Evolutionary conservation across 2,113 vertebrate genomes (phyloP).

Genomic region (Ceyx margarethae): DNA sequence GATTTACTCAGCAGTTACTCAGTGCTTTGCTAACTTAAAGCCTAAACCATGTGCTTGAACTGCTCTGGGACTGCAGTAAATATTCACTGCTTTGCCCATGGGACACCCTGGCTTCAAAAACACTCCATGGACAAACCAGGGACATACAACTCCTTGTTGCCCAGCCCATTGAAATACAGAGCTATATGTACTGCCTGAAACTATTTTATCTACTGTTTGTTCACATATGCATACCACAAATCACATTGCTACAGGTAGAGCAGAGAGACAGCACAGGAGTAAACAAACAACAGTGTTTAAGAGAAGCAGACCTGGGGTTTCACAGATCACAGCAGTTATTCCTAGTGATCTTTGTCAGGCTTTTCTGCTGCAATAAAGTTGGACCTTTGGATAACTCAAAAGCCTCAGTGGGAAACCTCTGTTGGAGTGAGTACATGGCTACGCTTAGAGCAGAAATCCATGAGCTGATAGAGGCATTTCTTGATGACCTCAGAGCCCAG

Average conservation of each 20-base stretch:
- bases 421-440: background rate
- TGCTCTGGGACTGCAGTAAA: background rate
- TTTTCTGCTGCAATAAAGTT: background rate
- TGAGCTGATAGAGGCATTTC: background rate
- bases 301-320: background rate
- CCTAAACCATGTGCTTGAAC: background rate
- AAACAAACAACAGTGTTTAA: background rate
- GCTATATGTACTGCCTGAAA: background rate
- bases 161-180: background rate
- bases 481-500: background rate
- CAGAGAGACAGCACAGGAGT: background rate
- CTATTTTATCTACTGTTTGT: background rate
- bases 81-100: background rate
- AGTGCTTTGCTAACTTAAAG: background rate
- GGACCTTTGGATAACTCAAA: background rate
- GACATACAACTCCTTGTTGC: background rate
- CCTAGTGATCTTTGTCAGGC: background rate
- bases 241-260: background rate
- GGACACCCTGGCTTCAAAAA: background rate
- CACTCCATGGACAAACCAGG: background rate
- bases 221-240: background rate
- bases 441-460: background rate
- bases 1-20: background rate
- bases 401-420: background rate
- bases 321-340: background rate